Percentiles rank a stretch among this genome's conserved stretches.
Conservation (phyloP, 2,888 invertebrate genomes). For the Tillus elongatus region DNA sequence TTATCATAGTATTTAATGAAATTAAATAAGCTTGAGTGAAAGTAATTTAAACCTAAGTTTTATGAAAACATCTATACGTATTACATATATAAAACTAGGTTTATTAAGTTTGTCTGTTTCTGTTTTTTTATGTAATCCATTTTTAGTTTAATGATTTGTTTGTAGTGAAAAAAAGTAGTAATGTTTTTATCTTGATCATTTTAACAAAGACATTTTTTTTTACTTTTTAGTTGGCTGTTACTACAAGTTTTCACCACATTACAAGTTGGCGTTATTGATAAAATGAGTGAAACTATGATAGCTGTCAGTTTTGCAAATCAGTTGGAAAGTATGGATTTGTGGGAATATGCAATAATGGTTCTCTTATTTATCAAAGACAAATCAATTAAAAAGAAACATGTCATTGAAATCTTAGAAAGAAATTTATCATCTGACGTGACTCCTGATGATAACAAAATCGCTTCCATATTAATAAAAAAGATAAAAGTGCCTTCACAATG, state of each 20-base stretch:
- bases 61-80: too few relatives aligned
- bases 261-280: constrained; percentile 55
- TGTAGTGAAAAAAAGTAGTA: too few relatives aligned
- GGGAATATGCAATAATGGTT: constrained; percentile 83
- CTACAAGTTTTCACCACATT: constrained; percentile 58
- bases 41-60: too few relatives aligned
- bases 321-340: constrained; percentile 70
- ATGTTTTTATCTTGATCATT: too few relatives aligned
- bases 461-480: not conserved
- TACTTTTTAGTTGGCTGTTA: constrained; percentile 59
- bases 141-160: too few relatives aligned
- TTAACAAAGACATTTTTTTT: not conserved
- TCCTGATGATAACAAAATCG: not conserved
- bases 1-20: too few relatives aligned
- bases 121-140: too few relatives aligned
- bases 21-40: too few relatives aligned
- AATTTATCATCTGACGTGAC: constrained; percentile 49
- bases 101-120: too few relatives aligned
- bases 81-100: too few relatives aligned
- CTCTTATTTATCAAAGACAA: constrained; percentile 57
- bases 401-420: constrained; percentile 61
- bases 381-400: constrained; percentile 50
- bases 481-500: not conserved
- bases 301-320: constrained; percentile 70
- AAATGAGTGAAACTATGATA: constrained; percentile 49